A percentile compares a stretch with the other conserved stretches of the same genome.
phyloP scores from a whole-genome alignment of 2,113 vertebrate species.

The Cyanistes caeruleus region DNA sequence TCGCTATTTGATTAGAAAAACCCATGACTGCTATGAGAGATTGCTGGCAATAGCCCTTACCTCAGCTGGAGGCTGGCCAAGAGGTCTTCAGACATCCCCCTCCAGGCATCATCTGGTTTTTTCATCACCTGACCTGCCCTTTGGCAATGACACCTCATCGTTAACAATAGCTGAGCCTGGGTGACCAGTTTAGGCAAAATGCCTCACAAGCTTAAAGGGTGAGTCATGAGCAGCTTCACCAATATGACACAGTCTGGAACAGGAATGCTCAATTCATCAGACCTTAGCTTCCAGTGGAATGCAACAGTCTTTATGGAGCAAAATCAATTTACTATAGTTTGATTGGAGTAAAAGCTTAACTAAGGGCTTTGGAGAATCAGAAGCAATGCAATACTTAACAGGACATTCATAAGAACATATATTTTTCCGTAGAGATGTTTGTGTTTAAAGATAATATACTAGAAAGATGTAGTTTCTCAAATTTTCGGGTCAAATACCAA shows the following conservation, averaged over 20 bases:
- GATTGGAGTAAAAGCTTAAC: not conserved
- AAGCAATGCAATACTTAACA: not conserved
- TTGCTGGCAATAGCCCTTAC: not conserved
- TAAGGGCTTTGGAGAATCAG: not conserved
- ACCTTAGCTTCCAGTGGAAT: not conserved
- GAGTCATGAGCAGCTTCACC: not conserved
- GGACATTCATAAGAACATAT: not conserved
- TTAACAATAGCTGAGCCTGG: not conserved
- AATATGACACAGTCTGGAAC: not conserved
- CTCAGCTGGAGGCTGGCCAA: not conserved
- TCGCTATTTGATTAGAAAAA: not conserved
- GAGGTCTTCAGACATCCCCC: not conserved
- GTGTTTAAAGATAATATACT: not conserved
- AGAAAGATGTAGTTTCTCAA: not conserved
- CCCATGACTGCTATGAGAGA: not conserved
- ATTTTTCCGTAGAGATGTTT: not conserved
- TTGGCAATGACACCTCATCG: not conserved
- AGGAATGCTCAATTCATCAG: not conserved
- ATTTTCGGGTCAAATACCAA: not conserved
- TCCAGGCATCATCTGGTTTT: not conserved
- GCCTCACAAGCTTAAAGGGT: not conserved
- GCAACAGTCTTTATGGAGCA: not conserved
- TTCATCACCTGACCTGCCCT: not conserved
- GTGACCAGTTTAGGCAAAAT: not conserved
- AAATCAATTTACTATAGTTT: not conserved